Conservation (phyloP, 2,113 vertebrate genomes). For the Maccullochella peelii region DNA sequence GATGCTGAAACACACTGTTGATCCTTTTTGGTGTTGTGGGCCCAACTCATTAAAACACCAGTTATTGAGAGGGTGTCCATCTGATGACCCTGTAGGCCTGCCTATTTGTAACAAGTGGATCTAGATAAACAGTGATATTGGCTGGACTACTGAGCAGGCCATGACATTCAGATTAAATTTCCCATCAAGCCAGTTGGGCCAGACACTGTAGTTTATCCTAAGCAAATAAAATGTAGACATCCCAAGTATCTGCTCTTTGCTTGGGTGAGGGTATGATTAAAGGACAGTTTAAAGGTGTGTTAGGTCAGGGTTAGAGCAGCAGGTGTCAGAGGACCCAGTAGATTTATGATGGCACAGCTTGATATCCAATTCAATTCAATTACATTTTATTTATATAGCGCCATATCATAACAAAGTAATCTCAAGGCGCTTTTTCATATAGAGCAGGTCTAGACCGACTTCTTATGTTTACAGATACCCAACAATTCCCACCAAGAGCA, state of each 20-base stretch:
- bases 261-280: not conserved
- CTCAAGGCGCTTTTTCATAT: too few species aligned
- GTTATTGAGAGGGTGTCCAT: not conserved
- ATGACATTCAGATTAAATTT: not conserved
- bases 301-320: not conserved
- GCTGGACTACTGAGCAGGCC: not conserved
- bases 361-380: too few species aligned
- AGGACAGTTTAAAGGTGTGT: not conserved
- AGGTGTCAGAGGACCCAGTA: not conserved
- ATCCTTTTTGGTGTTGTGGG: not conserved
- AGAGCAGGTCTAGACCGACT: too few species aligned
- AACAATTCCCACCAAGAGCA: too few species aligned
- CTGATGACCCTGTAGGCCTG: not conserved
- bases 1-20: not conserved
- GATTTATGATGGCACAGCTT: not conserved
- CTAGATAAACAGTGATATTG: not conserved
- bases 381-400: too few species aligned
- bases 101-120: not conserved
- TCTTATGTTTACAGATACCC: too few species aligned
- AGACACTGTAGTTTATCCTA: not conserved
- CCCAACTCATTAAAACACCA: not conserved
- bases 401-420: too few species aligned
- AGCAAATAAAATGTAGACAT: not conserved
- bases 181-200: not conserved
- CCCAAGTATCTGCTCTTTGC: not conserved